These are phyloP conservation scores for Bradysia coprophila DNA, from an alignment of 1,140 invertebrate species.

Conservation along the genomic window DNA sequence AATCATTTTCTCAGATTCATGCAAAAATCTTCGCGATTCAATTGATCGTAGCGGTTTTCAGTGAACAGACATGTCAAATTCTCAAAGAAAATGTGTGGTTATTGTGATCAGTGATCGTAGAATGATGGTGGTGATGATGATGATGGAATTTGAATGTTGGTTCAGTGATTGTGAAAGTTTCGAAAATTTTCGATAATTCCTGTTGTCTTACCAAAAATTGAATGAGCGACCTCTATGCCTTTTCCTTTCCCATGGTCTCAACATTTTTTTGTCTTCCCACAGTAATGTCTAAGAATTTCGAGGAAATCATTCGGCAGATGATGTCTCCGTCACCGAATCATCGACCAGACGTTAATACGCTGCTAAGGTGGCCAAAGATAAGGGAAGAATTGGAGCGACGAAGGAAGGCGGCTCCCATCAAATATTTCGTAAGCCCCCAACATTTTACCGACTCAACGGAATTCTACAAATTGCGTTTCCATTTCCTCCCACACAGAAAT, in stretches of 20 bases:
- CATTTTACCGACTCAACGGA: too few species aligned
- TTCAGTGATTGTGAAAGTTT: background rate
- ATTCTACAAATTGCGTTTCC: too few species aligned
- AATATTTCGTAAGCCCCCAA: conserved; percentile 8
- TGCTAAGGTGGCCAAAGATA: conserved; percentile 22
- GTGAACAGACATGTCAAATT: background rate
- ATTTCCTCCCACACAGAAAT: too few species aligned
- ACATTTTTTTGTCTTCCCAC: too few species aligned
- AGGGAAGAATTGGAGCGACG: conserved; percentile 11
- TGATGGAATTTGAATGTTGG: too few species aligned
- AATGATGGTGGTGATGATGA: too few species aligned
- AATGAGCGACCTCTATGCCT: background rate
- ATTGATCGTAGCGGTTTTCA: conserved; percentile 1
- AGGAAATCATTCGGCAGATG: conserved; percentile 34
- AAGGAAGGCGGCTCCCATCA: conserved; percentile 11
- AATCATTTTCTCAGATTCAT: background rate
- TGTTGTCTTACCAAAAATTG: background rate
- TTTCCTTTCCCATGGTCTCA: too few species aligned
- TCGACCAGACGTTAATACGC: conserved; percentile 31
- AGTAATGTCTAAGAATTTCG: conserved; percentile 34
- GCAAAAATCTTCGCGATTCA: conserved; percentile 1
- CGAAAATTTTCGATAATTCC: background rate
- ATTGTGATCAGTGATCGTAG: too few species aligned
- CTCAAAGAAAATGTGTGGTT: too few species aligned
- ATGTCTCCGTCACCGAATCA: conserved; percentile 29